These are phyloP conservation scores for Argynnis bischoffii DNA, from an alignment of 2,888 invertebrate species.

Conservation along the genomic window DNA sequence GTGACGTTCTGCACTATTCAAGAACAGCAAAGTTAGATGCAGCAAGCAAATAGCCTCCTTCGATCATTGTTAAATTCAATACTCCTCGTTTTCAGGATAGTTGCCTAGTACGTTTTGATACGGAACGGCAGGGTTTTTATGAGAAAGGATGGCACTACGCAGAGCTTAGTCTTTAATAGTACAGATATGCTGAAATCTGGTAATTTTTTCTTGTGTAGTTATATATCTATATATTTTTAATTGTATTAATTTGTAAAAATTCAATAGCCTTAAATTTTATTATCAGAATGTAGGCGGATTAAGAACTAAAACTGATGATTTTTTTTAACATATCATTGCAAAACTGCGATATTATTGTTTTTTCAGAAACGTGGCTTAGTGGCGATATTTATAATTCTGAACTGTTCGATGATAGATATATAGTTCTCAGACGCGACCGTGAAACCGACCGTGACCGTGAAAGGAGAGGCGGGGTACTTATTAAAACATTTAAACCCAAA, in stretches of 20 bases:
- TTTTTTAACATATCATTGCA: constrained; percentile 23
- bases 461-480: constrained; percentile 7
- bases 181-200: constrained; percentile 2
- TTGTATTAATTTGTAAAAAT: background rate
- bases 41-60: no score
- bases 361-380: constrained; percentile 31
- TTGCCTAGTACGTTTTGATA: no score
- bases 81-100: no score
- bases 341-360: constrained; percentile 25
- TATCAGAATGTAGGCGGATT: constrained; percentile 30
- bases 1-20: no score
- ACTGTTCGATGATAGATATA: constrained; percentile 30
- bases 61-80: no score
- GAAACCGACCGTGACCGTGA: no score
- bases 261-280: constrained; percentile 6
- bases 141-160: no score
- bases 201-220: background rate
- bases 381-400: constrained; percentile 19
- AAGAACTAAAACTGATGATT: constrained; percentile 21
- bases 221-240: background rate
- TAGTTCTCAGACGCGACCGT: constrained; percentile 27
- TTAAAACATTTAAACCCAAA: constrained; percentile 2
- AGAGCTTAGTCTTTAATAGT: background rate
- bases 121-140: no score
- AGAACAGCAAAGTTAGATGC: no score